Evolutionary conservation across 2,888 invertebrate species (phyloP).

Genomic region (Dusona sp.): DNA sequence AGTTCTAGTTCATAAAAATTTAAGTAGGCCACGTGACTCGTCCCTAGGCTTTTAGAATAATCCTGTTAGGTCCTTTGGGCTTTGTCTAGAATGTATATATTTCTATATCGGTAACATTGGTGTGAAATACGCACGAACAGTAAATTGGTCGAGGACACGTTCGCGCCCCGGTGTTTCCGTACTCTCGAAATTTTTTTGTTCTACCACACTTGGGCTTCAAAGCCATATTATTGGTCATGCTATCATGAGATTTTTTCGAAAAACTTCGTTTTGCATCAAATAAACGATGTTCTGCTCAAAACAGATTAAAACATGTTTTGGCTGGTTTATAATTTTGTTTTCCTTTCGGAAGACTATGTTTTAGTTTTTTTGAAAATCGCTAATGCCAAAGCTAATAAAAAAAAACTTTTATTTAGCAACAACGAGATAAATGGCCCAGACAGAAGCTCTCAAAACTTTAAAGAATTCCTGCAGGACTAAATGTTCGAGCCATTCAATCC

Average conservation of each 20-base stretch:
- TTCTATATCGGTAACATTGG: constrained; percentile 28
- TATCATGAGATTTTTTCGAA: neutral
- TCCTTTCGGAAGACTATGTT: neutral
- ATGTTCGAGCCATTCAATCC: constrained; percentile 13
- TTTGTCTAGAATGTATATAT: constrained; percentile 16
- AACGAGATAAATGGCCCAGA: neutral
- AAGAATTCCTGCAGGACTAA: constrained; percentile 27
- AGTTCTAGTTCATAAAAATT: constrained; percentile 16
- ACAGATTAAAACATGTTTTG: neutral
- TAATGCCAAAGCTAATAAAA: neutral
- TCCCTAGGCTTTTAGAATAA: constrained; percentile 29
- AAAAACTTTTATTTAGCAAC: neutral
- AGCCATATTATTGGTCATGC: too few relatives aligned
- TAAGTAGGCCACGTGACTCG: constrained; percentile 48
- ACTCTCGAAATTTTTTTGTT: too few relatives aligned
- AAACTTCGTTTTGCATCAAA: neutral
- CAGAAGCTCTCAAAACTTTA: constrained; percentile 8
- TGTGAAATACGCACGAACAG: constrained; percentile 51
- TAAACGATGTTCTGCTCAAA: too few relatives aligned
- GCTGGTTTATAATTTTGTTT: neutral
- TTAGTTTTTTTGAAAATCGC: neutral
- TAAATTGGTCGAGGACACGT: constrained; percentile 62
- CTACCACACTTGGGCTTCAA: too few relatives aligned
- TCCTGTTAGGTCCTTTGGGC: constrained; percentile 14
- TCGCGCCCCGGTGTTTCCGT: too few relatives aligned